These are phyloP conservation scores for Tetranychus truncatus DNA, from an alignment of 2,888 invertebrate species.

Conservation along the genomic window DNA sequence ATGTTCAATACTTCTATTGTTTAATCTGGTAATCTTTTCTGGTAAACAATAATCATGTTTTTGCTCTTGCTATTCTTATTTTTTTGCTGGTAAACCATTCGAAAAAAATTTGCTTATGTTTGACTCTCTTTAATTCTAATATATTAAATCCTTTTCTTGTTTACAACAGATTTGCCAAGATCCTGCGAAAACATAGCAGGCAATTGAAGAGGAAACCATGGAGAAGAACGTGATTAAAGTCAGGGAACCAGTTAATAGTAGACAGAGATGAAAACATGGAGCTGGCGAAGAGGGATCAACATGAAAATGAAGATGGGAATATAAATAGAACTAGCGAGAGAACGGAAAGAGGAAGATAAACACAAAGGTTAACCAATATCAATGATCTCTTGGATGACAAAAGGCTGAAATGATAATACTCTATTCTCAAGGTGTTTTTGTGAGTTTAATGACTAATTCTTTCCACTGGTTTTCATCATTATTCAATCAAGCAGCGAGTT, in stretches of 20 bases:
- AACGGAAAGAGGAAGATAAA: background rate
- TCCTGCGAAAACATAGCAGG: background rate
- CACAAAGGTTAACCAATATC: background rate
- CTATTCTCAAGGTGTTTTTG: background rate
- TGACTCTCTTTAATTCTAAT: too few relatives aligned
- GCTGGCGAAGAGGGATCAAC: background rate
- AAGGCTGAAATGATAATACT: background rate
- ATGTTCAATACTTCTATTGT: too few relatives aligned
- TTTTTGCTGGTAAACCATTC: too few relatives aligned
- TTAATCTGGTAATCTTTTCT: too few relatives aligned
- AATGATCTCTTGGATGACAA: background rate
- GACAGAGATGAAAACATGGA: background rate
- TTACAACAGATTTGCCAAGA: background rate
- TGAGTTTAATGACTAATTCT: background rate
- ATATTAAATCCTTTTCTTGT: background rate
- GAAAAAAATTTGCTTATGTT: too few relatives aligned
- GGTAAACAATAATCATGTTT: too few relatives aligned
- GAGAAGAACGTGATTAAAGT: background rate
- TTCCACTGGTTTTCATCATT: background rate
- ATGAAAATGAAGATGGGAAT: background rate
- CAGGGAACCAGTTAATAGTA: background rate
- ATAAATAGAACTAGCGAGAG: background rate
- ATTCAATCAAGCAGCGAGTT: background rate
- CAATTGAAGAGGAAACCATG: background rate
- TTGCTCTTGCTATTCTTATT: too few relatives aligned